Percentiles rank a stretch among this genome's conserved stretches.
Conservation (phyloP, 2,888 invertebrate species). For the Lissocephala sabroskyi region DNA sequence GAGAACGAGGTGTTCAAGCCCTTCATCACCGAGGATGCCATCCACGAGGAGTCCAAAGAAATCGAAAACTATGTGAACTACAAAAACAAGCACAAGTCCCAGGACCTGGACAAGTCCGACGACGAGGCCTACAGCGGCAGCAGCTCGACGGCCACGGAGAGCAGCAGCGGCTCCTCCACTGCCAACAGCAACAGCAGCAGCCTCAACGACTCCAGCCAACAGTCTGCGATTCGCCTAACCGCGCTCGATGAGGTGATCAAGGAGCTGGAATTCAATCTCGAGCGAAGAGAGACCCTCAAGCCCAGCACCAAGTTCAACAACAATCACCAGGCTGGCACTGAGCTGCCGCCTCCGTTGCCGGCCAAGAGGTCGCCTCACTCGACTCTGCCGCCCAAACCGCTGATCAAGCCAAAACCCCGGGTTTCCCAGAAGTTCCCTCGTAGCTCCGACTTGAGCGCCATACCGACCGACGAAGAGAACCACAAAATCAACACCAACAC, state of each 20-base stretch:
- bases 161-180: slow-evolving; percentile 53
- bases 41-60: slow-evolving; percentile 87
- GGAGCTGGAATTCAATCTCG: slow-evolving; percentile 62
- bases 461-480: slow-evolving; percentile 39
- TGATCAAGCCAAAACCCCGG: slow-evolving; percentile 76
- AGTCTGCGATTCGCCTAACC: slow-evolving; percentile 47
- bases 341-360: slow-evolving; percentile 71
- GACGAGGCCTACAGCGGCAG: slow-evolving; percentile 73
- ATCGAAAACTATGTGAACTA: slow-evolving; percentile 84
- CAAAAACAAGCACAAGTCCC: slow-evolving; percentile 81
- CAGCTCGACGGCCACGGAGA: slow-evolving; percentile 52
- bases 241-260: slow-evolving; percentile 65
- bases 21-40: slow-evolving; percentile 85
- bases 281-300: slow-evolving; percentile 59
- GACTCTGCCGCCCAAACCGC: slow-evolving; percentile 70
- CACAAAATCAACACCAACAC: slow-evolving; percentile 67
- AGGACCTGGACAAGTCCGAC: slow-evolving; percentile 72
- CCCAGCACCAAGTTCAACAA: slow-evolving; percentile 29
- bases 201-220: slow-evolving; percentile 64
- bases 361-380: slow-evolving; percentile 71
- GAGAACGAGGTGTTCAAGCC: slow-evolving; percentile 84
- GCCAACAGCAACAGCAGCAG: slow-evolving; percentile 68
- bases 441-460: slow-evolving; percentile 70
- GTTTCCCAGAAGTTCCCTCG: slow-evolving; percentile 70
- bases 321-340: slow-evolving; percentile 26